Evolutionary conservation across 1,140 invertebrate species (phyloP), one percentile per base, ranked within the genome.

Genomic region (Drosophila biarmipes): DNA sequence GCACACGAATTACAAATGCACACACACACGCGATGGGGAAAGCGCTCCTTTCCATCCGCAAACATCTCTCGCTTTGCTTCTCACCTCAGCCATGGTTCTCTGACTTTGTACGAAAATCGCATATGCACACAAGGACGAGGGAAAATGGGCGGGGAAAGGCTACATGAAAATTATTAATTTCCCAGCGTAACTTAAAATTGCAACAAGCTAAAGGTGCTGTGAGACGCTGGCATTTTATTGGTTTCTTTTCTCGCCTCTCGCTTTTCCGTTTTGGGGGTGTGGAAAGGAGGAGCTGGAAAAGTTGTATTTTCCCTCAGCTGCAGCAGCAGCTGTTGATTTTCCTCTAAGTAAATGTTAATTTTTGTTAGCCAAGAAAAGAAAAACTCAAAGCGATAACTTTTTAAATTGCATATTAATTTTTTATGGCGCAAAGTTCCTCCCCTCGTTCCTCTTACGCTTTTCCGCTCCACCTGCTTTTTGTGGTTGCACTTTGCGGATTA

Each of bases 131-230:
- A 76, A 37, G 57, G 35, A 15, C 24, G 38, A 12, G n/a, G 15
- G 24, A 7, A 49, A 68, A 31, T 43, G 17, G 14, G 37, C n/a
- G 31, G 31, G 54, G 15, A 73, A 64, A 55, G 61, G 69, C 78
- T 72, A 71, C 78, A 87, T 72, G 57, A 71, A 81, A 86, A 87
- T 87, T 78, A 86, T 86, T 87, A 78, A 87, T 86, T 87, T 81
- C 69, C 69, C 73, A 48, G 68, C 48, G 68, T 63, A 86, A 80
- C 80, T 85, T 80, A 59, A 85, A 85, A 85, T 85, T 85, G 76
- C 81, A 86, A 78, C 81, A 74, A 78, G 74, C 58, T 56, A 54
- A 74, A 58, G 68, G 53, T 63, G 78, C 56, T 69, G 55, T 38
- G 48, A 67, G 72, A 75, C 49, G 61, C 42, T 55, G 45, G 38